Percentiles rank a stretch among this genome's conserved stretches.
Evolutionary conservation across 1,140 invertebrate genomes (phyloP).

Genomic region (Patella vulgata): DNA sequence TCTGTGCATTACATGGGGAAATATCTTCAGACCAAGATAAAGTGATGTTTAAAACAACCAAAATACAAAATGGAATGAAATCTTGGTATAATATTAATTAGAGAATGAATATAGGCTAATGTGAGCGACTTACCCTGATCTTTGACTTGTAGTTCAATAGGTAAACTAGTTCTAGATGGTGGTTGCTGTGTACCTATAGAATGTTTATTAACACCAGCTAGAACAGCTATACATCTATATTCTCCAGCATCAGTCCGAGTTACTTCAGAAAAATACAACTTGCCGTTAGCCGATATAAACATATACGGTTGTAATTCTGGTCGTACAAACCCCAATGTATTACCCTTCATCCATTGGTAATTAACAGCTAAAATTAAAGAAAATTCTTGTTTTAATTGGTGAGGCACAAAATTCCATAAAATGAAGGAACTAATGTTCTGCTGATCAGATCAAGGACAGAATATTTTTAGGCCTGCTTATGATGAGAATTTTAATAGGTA

Average conservation of each 20-base stretch:
- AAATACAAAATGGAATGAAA: no score
- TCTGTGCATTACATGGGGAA: no score
- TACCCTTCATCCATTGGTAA: slow-evolving; percentile 33
- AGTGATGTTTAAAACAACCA: no score
- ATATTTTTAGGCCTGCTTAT: no score
- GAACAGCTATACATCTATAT: slow-evolving; percentile 45
- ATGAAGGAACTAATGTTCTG: no score
- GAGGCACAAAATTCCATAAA: neutral
- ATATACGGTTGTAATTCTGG: slow-evolving; percentile 35
- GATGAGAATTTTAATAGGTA: no score
- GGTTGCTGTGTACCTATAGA: slow-evolving; percentile 35
- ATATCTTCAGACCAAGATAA: no score
- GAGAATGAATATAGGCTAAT: no score
- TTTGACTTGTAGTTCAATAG: slow-evolving; percentile 35
- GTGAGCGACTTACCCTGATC: slow-evolving; percentile 29
- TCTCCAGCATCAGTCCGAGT: slow-evolving; percentile 35
- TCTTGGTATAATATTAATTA: no score
- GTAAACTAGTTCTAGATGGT: slow-evolving; percentile 36
- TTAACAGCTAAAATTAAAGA: slow-evolving; percentile 27
- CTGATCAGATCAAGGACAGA: no score
- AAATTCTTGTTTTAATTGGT: no score
- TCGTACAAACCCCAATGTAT: slow-evolving; percentile 10
- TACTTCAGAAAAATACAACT: slow-evolving; percentile 52
- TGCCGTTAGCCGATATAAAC: slow-evolving; percentile 50
- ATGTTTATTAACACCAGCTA: slow-evolving; percentile 37